Conservation (phyloP, 2,797 vertebrate genomes). For the Karalla daura region DNA sequence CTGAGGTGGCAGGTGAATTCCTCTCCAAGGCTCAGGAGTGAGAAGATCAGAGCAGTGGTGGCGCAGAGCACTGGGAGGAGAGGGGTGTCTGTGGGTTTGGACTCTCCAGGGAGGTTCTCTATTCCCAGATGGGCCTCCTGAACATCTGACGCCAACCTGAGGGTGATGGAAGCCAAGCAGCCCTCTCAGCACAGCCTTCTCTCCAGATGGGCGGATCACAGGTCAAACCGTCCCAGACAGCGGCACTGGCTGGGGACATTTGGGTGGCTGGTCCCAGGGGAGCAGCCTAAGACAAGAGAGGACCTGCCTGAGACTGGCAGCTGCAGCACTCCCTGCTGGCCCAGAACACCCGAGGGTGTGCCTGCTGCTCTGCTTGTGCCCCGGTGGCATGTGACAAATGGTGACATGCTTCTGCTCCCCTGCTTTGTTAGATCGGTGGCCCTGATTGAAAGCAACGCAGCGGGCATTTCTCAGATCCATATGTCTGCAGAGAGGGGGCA, state of each 20-base stretch:
- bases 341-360: slow-evolving; percentile 75
- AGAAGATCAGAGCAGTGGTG: slow-evolving; percentile 41
- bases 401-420: slow-evolving; percentile 81
- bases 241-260: slow-evolving; percentile 67
- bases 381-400: slow-evolving; percentile 83
- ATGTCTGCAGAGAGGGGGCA: slow-evolving; percentile 66
- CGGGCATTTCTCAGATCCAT: slow-evolving; percentile 69
- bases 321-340: slow-evolving; percentile 70
- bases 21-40: slow-evolving; percentile 20
- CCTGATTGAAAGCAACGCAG: slow-evolving; percentile 74
- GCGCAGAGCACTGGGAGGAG: slow-evolving; percentile 18
- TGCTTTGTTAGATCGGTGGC: slow-evolving; percentile 71
- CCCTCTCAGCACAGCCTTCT: slow-evolving; percentile 40
- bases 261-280: slow-evolving; percentile 73
- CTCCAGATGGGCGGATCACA: slow-evolving; percentile 77
- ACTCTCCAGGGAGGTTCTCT: slow-evolving; percentile 44
- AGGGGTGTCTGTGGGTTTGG: slow-evolving; percentile 21
- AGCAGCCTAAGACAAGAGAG: slow-evolving; percentile 63
- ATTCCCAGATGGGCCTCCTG: slow-evolving; percentile 59
- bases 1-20: slow-evolving; percentile 67
- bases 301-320: slow-evolving; percentile 74
- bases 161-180: slow-evolving; percentile 62
- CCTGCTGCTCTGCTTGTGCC: slow-evolving; percentile 82
- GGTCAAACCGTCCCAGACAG: slow-evolving; percentile 71
- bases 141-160: slow-evolving; percentile 61